These are phyloP conservation scores for Coturnix japonica DNA, from an alignment of 2,113 vertebrate species.

Conservation along the genomic window DNA sequence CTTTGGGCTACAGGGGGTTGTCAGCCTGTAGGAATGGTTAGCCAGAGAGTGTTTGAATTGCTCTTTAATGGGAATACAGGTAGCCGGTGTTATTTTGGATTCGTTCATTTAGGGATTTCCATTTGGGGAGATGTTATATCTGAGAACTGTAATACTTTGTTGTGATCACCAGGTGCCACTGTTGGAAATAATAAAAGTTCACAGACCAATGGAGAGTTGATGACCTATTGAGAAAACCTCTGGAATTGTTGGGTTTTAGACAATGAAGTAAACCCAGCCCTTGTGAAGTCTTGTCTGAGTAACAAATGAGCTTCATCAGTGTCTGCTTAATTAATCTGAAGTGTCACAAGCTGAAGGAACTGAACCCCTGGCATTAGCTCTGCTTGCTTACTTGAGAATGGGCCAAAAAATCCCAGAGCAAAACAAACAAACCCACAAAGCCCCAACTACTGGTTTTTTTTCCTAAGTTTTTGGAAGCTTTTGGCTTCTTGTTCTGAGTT, in stretches of 20 bases:
- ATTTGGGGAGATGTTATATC: neutral
- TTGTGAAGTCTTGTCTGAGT: neutral
- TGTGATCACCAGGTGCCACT: conserved; percentile 26
- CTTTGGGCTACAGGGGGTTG: neutral
- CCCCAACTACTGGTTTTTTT: neutral
- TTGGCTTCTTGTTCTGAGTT: neutral
- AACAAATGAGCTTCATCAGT: neutral
- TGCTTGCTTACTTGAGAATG: neutral
- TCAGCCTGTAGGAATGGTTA: neutral
- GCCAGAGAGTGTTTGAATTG: neutral
- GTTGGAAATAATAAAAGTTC: conserved; percentile 36
- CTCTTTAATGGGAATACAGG: neutral
- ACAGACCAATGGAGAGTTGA: neutral
- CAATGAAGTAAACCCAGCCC: neutral
- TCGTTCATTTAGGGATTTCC: neutral
- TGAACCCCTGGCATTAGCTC: neutral
- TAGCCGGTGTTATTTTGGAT: neutral
- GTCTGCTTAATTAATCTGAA: neutral
- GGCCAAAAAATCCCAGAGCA: neutral
- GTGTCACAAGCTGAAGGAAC: neutral
- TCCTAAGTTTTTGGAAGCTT: neutral
- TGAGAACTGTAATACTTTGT: neutral
- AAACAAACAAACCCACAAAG: neutral
- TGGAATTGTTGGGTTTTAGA: neutral
- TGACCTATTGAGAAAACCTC: neutral